A percentile compares a stretch with the other conserved stretches of the same genome.
Evolutionary conservation across 2,113 vertebrate genomes (phyloP).

Genomic region (Thamnophis sirtalis): DNA sequence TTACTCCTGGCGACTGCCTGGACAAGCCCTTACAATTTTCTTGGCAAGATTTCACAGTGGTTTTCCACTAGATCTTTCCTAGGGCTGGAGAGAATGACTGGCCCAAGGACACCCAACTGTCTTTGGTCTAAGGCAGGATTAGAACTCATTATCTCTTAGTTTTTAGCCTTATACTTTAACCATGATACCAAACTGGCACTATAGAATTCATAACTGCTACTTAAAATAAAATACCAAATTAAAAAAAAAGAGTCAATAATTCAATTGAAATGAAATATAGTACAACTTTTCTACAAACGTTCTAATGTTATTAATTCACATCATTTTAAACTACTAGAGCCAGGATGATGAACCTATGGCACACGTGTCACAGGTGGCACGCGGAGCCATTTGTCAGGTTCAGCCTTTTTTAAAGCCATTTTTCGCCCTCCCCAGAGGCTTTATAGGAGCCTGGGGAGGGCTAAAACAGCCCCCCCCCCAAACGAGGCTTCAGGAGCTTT

Average conservation of each 20-base stretch:
- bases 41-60: neutral
- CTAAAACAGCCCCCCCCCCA: no score
- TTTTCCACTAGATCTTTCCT: neutral
- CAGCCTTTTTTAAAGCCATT: no score
- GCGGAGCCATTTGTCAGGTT: no score
- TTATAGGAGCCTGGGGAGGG: no score
- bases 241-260: neutral
- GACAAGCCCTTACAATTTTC: neutral
- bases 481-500: no score
- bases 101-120: neutral
- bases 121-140: neutral
- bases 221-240: neutral
- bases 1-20: neutral
- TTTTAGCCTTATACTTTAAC: neutral
- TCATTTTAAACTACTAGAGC: no score
- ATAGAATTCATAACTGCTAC: neutral
- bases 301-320: neutral
- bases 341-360: no score
- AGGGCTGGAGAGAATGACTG: neutral
- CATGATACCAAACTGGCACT: neutral
- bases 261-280: neutral
- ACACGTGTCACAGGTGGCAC: no score
- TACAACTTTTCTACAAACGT: neutral
- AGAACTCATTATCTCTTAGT: neutral
- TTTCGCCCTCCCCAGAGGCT: no score